Evolutionary conservation across 1,140 invertebrate species (phyloP).

Genomic region (Lasioglossum baleicum): DNA sequence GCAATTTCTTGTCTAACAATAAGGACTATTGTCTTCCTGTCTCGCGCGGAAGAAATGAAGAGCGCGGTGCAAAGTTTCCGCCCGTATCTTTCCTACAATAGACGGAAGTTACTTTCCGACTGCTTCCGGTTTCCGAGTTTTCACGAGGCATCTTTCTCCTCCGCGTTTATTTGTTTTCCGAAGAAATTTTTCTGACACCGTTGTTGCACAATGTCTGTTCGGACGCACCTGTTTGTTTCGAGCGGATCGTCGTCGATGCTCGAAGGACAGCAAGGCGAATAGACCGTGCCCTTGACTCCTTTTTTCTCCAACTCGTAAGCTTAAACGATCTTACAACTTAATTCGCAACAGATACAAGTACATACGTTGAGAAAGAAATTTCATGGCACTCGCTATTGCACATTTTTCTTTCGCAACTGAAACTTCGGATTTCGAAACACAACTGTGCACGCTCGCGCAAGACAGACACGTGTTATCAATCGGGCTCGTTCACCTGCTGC

Average conservation of each 20-base stretch:
- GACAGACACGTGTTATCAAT: background rate
- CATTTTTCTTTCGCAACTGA: too few relatives aligned
- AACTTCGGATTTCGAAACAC: background rate
- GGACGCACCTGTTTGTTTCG: too few relatives aligned
- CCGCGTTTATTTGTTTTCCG: background rate
- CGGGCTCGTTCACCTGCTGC: constrained; percentile 6
- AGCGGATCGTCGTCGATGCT: too few relatives aligned
- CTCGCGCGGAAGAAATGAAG: constrained; percentile 48
- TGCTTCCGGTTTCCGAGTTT: background rate
- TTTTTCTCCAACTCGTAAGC: too few relatives aligned
- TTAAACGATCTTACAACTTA: too few relatives aligned
- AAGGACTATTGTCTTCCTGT: constrained; percentile 40
- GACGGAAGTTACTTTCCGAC: constrained; percentile 24
- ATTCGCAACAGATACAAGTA: too few relatives aligned
- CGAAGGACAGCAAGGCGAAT: too few relatives aligned
- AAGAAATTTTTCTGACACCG: background rate
- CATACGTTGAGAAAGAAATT: too few relatives aligned
- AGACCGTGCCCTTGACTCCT: too few relatives aligned
- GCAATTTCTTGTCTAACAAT: constrained; percentile 48
- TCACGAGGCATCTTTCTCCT: constrained; percentile 26
- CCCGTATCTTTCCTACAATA: constrained; percentile 32
- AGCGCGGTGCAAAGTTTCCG: constrained; percentile 12
- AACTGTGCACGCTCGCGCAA: too few relatives aligned
- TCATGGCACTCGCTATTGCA: too few relatives aligned
- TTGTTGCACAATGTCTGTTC: background rate